Evolutionary conservation across 2,888 invertebrate genomes (phyloP), one percentile per base, ranked within the genome.

Genomic region (Caenorhabditis uteleia): DNA sequence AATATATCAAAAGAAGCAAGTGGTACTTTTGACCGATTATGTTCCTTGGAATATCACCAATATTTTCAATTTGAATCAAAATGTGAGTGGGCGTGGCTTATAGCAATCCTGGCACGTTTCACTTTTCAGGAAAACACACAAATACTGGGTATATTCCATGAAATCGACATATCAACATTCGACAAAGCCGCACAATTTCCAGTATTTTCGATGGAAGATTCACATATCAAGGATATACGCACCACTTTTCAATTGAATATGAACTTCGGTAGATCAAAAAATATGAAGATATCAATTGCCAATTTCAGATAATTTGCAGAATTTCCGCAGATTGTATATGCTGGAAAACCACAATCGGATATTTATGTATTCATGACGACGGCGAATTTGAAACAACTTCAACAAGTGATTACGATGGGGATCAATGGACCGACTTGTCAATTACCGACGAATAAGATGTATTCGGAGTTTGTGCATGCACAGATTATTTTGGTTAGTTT

Each of bases 11-110:
- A 74, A 74, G 36, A 74, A 74, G 33, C 68, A 70, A 48, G 59
- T 74, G 2, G 68, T 72, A 2, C 38, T 74, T 8, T 21, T 74
- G 2, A 72, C 72, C 2, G 60, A 74, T 40, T 71, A 74, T 38
- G 50, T 62, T 6, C 69, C 61, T 16, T 16, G 48, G 10, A 69
- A 71, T 38, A 53, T 61, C 26, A 71, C 71, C 0, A 36, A 58
- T 12, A 26, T 55, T 31, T 62, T 74, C 20, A 68, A 71, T 27
- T 48, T 39, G 1, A 56, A 69, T 34, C 14, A 45, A 8, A 61
- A 65, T 50, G 71, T 68, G 26, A 47, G 45, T 7, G 10, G 6
- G n/a, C 3, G 8, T 10, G 16, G 33, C 8, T 46, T 34, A 25
- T 43, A 14, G 8, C 3, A 8, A 8, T 20, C 16, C 18, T 20